Base-by-base conservation (phyloP, 2,888 invertebrate species). In the Rhogogaster chlorosoma region DNA sequence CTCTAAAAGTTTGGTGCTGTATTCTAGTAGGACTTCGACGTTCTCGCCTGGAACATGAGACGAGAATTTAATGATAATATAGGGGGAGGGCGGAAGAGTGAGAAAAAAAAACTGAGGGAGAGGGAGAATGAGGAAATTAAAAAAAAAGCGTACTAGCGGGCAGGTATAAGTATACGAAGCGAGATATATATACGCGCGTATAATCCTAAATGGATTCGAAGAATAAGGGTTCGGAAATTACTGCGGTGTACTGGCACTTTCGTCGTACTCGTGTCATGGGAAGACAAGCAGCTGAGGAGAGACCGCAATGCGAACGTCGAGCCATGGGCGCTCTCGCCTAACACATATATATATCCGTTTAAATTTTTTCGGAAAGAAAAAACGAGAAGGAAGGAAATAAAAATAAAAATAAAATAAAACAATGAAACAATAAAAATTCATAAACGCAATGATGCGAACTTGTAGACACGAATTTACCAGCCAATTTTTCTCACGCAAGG, bases 1-100 rank as follows among this genome's bases (percentile, higher is more conserved):
- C 92, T 97, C 96, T 93, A 96, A 94, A 85, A 97, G 94, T 92
- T 96, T 96, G 90, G 96, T 95, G 92, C 97, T 97, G 93, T 96
- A 96, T 90, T 97, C 96, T 91, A 97, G 94, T 89, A 96, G 93
- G 84, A 95, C 93, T 91, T 95, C 95, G 85, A 94, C 92, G 86
- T 93, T 93, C 90, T 94, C 94, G 88, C 92, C 94, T 94, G 92
- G 7, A 94, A 94, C 53, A 70, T 45, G 86, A 86, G 88, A 29
- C 7, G 15, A 71, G 9, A 75, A n/a, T 29, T 12, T 10, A 12
- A 75, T 38, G 9, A 71, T 7, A 88, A 86, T 75, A 57, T 6
- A 61, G 10, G 29, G 49, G 26, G 12, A 38, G n/a, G 18, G 26
- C 26, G 83, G 70, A n/a, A 67, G 6, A 0, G n/a, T 1, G 9